Evolutionary conservation across 2,797 vertebrate genomes (phyloP), one percentile per base, ranked within the genome.

Genomic region (Carduelis carduelis): DNA sequence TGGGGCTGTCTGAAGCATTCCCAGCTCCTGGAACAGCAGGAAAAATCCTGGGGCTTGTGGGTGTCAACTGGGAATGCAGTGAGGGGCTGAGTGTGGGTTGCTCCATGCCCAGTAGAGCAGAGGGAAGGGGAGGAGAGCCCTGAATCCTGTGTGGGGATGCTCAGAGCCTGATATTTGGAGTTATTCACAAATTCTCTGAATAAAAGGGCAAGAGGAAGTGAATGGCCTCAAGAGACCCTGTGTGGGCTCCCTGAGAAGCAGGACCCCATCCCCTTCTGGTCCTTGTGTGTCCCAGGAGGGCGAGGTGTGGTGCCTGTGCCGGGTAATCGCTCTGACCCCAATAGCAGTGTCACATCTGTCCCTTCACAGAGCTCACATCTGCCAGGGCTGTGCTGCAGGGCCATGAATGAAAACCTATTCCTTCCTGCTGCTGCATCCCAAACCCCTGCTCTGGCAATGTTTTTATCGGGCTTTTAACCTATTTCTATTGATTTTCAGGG

Each of bases 281-380:
- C 52, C 21, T 56, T 47, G 26, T 1, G 6, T 12, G 4, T 37
- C 70, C 32, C 70, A 52, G 81, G 0, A 2, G 66, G 55, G 16
- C 0, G 0, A 55, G 71, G 47, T 0, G 0, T 11, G 41, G 27
- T 43, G 15, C 49, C 22, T 0, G 0, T 19, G 52, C 47, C 2
- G 21, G 28, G 35, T 34, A 47, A 79, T 75, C 50, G 1, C 66
- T 50, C 64, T 96, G 91, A 83, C 83, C 95, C 78, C 3, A 0
- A 44, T 49, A 61, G 12, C 41, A 9, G 27, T 1, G 8, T 27
- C 4, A 74, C 96, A 94, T 94, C 89, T 94, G 95, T 63, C 81
- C 69, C 56, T 69, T 2, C 8, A 71, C 83, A 79, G 35, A 44
- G 78, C 56, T 76, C 18, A 43, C 1, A 0, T 37, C 83, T 69